Evolutionary conservation across 2,888 invertebrate species (phyloP).

Genomic region (Elgonia sp.): DNA sequence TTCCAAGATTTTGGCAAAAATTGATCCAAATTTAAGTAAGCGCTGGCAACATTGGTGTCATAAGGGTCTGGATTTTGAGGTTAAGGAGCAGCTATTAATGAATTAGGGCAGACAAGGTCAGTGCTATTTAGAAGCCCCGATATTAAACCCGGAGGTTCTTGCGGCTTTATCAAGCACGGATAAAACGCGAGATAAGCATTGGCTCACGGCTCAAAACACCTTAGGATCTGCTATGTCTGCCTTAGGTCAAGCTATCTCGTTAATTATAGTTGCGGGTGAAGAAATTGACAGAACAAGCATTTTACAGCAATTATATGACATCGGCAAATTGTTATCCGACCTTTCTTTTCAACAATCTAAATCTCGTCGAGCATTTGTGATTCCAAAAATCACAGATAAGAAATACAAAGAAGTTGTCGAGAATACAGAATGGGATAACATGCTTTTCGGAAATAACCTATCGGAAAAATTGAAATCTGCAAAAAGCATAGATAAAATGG

Average conservation of each 20-base stretch:
- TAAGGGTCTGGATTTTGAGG: constrained; percentile 24
- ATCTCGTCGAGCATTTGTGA: constrained; percentile 5
- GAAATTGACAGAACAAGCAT: neutral
- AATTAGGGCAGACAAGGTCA: constrained; percentile 26
- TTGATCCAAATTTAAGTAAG: too few relatives aligned
- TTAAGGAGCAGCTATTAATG: constrained; percentile 8
- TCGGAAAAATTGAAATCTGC: neutral
- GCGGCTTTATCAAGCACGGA: neutral
- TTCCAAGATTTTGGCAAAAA: too few relatives aligned
- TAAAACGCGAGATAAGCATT: constrained; percentile 10
- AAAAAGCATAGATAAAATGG: neutral
- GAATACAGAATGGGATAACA: neutral
- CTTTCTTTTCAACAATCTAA: constrained; percentile 4
- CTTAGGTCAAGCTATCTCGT: neutral
- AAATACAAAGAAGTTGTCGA: constrained; percentile 19
- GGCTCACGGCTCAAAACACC: neutral
- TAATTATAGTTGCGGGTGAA: neutral
- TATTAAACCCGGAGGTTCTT: constrained; percentile 34
- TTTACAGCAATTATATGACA: neutral
- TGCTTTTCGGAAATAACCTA: neutral
- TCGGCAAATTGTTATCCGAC: constrained; percentile 2
- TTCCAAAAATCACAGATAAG: constrained; percentile 8
- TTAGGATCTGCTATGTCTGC: constrained; percentile 15
- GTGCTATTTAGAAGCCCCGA: constrained; percentile 23
- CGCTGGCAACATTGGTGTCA: constrained; percentile 33